phyloP scores from a whole-genome alignment of 2,113 vertebrate genomes.

The Syrmaticus mikado region DNA sequence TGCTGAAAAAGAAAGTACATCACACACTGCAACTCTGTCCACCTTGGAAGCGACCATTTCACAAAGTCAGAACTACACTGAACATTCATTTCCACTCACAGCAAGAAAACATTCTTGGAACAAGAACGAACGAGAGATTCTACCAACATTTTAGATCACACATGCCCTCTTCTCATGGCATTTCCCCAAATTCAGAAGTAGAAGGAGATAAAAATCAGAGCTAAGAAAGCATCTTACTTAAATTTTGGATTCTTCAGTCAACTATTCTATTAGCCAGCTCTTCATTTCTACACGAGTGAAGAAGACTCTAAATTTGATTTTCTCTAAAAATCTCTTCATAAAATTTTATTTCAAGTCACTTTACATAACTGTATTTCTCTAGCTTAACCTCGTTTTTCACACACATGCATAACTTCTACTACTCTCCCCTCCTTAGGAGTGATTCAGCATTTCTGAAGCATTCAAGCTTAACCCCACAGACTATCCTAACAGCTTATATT shows the following conservation, averaged over 20 bases:
- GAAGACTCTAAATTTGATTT: neutral
- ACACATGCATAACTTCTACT: neutral
- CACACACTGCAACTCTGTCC: neutral
- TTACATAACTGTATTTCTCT: neutral
- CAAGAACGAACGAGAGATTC: neutral
- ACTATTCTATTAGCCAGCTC: neutral
- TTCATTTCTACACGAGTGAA: neutral
- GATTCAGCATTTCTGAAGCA: slow-evolving; percentile 56
- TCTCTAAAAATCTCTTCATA: too few species aligned
- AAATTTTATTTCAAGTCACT: neutral
- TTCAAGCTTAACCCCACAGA: neutral
- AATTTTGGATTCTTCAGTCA: neutral
- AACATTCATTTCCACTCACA: neutral
- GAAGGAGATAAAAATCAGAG: neutral
- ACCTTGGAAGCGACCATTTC: neutral
- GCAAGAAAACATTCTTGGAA: neutral
- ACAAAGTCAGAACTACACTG: neutral
- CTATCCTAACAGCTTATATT: neutral
- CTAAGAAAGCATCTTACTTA: neutral
- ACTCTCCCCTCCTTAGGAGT: neutral
- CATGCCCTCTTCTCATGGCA: neutral
- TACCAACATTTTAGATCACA: neutral
- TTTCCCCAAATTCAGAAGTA: neutral
- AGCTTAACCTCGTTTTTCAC: neutral
- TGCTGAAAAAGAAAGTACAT: neutral